phyloP scores from a whole-genome alignment of 2,888 invertebrate genomes.

The Stenodema calcarata region DNA sequence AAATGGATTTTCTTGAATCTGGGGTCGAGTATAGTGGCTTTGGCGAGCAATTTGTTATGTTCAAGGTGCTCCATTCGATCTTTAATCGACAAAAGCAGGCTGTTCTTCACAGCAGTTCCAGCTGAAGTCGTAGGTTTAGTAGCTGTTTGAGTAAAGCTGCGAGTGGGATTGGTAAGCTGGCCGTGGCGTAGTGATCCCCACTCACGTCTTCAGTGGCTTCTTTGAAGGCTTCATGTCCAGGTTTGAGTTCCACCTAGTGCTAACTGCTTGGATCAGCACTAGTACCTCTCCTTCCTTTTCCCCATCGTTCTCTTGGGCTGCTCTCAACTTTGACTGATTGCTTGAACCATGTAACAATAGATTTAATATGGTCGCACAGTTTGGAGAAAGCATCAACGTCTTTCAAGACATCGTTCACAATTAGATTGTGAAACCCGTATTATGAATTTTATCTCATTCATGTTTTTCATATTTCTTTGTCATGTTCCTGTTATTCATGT shows the following conservation, averaged over 20 bases:
- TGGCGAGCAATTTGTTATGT: neutral
- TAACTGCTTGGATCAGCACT: conserved; percentile 43
- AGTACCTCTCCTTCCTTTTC: conserved; percentile 4
- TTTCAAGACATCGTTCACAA: neutral
- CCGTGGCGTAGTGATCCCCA: neutral
- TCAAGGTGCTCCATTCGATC: neutral
- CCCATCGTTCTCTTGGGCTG: neutral
- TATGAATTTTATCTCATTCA: too few species aligned
- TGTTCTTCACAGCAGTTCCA: neutral
- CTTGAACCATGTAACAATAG: neutral
- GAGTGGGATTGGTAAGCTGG: neutral
- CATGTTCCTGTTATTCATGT: too few species aligned
- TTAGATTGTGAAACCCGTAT: too few species aligned
- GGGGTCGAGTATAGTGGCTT: neutral
- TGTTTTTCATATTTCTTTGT: too few species aligned
- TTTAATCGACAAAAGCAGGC: neutral
- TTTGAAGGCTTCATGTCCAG: conserved; percentile 52
- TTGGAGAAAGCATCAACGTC: neutral
- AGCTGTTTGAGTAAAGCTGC: neutral
- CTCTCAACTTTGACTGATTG: neutral
- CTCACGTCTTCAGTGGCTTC: neutral
- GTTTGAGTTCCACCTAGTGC: conserved; percentile 56
- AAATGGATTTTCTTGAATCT: neutral
- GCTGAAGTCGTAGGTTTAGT: neutral
- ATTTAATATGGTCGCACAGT: neutral